A percentile compares a stretch with the other conserved stretches of the same genome.
Conservation (phyloP, 1,140 invertebrate species). For the Drosophila punjabiensis region DNA sequence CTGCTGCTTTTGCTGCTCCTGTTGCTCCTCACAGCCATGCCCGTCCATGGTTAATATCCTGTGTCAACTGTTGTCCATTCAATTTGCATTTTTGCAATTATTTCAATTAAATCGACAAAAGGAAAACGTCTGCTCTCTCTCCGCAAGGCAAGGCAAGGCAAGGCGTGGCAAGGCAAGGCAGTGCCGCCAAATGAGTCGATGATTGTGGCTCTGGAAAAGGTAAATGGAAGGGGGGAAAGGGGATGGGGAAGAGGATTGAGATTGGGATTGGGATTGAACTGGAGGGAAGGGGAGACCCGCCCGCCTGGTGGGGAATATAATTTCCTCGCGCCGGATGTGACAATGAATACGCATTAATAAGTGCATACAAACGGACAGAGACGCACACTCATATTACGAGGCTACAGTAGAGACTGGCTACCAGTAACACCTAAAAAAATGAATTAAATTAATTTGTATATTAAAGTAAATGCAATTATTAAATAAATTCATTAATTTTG, state of each 20-base stretch:
- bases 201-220: slow-evolving; percentile 17
- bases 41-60: slow-evolving; percentile 58
- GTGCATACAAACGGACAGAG: slow-evolving; percentile 54
- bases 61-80: slow-evolving; percentile 79
- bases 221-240: background rate
- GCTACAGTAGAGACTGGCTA: slow-evolving; percentile 9
- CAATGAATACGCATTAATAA: slow-evolving; percentile 84
- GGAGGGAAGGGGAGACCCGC: background rate
- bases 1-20: background rate
- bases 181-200: slow-evolving; percentile 21
- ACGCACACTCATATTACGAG: slow-evolving; percentile 20
- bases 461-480: background rate
- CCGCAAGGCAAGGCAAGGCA: slow-evolving; percentile 41
- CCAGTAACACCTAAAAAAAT: background rate
- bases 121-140: slow-evolving; percentile 50
- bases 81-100: slow-evolving; percentile 84
- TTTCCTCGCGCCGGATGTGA: slow-evolving; percentile 80
- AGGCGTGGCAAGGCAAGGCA: slow-evolving; percentile 30
- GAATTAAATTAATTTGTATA: background rate
- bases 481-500: background rate
- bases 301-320: slow-evolving; percentile 67
- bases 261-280: background rate
- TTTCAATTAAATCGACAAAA: slow-evolving; percentile 84
- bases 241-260: background rate
- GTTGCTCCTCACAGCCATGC: slow-evolving; percentile 7